Percentiles rank a stretch among this genome's conserved stretches.
Conservation (phyloP, 1,140 invertebrate species). For the Scylla paramamosain region DNA sequence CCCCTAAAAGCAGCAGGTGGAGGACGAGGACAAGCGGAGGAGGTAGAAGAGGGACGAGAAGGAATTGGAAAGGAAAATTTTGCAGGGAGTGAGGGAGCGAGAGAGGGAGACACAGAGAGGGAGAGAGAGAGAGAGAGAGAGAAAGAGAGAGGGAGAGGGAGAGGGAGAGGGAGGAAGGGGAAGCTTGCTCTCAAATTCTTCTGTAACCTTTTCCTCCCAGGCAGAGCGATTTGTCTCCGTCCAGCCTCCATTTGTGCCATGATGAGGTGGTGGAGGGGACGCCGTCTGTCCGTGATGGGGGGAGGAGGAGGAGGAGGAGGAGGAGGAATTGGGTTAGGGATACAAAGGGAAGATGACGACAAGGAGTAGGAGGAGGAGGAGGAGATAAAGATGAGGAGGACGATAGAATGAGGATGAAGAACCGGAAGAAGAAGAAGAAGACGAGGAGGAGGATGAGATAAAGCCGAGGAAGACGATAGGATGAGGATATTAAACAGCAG, state of each 20-base stretch:
- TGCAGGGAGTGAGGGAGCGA: slow-evolving; percentile 7
- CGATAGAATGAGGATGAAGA: not conserved
- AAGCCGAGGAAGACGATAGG: not conserved
- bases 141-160: slow-evolving; percentile 4
- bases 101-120: not conserved
- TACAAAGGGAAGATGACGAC: slow-evolving; percentile 18
- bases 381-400: not conserved
- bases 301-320: slow-evolving; percentile 30
- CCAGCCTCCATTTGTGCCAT: slow-evolving; percentile 67
- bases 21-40: slow-evolving; percentile 2
- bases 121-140: slow-evolving; percentile 28
- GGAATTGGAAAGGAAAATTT: not conserved
- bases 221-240: slow-evolving; percentile 64
- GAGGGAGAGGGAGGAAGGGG: slow-evolving; percentile 28
- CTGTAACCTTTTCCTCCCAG: slow-evolving; percentile 52
- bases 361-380: not conserved
- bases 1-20: not conserved
- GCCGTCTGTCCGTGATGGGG: not conserved
- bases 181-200: slow-evolving; percentile 28
- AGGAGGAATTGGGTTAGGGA: not conserved
- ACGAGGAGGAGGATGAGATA: not conserved
- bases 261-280: slow-evolving; percentile 52
- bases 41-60: not conserved
- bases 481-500: not conserved
- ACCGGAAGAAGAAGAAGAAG: not conserved